Evolutionary conservation across 2,113 vertebrate genomes (phyloP), one percentile per base, ranked within the genome.

Genomic region (Podiceps cristatus): DNA sequence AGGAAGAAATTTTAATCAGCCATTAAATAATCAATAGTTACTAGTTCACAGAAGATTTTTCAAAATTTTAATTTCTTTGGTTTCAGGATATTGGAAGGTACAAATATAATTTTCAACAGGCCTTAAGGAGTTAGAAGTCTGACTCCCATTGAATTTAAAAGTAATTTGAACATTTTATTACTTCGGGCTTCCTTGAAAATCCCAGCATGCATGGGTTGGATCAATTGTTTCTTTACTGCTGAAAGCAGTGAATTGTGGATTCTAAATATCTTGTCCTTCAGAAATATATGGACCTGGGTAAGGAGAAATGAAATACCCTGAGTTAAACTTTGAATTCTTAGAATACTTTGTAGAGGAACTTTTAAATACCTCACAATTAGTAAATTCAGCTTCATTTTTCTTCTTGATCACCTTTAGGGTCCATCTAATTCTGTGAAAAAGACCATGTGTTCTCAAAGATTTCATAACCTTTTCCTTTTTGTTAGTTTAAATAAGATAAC

Each of bases 1-100:
- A 80, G 79, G 44, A 59, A 77, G n/a, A 81, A 94, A 72, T 71
- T 94, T 95, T 88, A 85, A 90, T 89, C 44, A 87, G 27, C 44
- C 35, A n/a, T 89, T 96, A 89, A 74, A 69, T 92, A 96, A 91
- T 90, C 80, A 75, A 52, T 91, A 85, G 23, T 78, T 95, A 58
- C 29, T 78, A 44, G 15, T 67, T 89, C 55, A 87, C 29, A 56
- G 50, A 73, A 77, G 8, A 18, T 74, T 77, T 84, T 84, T 76
- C 8, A 91, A 91, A 91, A 63, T 52, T 84, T 95, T 78, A 55
- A 85, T 95, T 94, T 93, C 10, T 93, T 85, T 87, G 11, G 5
- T 81, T 94, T 76, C 23, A 89, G 56, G 44, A 40, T 78, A 79
- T 40, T 75, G 52, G 35, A 81, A 91, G 29, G 56, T 79, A 66